Evolutionary conservation across 35 echinoderm and acorn worm species (phyloP).

Genomic region (Stichopus chloronotus): DNA sequence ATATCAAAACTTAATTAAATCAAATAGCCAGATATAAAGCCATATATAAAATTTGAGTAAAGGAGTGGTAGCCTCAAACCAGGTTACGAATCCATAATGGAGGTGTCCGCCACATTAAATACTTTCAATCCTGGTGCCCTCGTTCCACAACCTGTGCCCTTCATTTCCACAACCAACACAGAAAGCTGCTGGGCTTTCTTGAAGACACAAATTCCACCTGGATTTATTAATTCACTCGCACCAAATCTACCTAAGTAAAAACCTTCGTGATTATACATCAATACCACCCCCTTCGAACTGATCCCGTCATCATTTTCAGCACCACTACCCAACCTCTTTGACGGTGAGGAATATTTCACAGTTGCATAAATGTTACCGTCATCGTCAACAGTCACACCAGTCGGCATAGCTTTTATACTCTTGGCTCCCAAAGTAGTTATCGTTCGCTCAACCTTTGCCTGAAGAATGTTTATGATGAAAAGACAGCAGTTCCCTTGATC

Average conservation of each 20-base stretch:
- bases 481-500: background rate
- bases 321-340: too few relatives aligned
- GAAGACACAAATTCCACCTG: slow-evolving; percentile 31
- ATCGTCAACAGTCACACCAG: slow-evolving; percentile 7
- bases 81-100: too few relatives aligned
- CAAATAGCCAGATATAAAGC: too few relatives aligned
- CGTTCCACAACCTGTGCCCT: background rate
- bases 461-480: background rate
- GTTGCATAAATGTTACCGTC: slow-evolving; percentile 45
- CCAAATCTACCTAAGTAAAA: slow-evolving; percentile 47
- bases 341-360: background rate
- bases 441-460: background rate
- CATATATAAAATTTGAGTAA: too few relatives aligned
- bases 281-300: background rate
- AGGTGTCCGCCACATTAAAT: background rate
- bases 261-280: slow-evolving; percentile 45
- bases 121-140: slow-evolving; percentile 16
- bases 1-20: too few relatives aligned
- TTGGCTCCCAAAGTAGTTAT: background rate
- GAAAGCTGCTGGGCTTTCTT: background rate
- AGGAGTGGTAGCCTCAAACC: too few relatives aligned
- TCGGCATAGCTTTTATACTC: background rate
- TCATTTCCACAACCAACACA: slow-evolving; percentile 1
- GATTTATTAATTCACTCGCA: background rate
- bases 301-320: background rate